phyloP scores from a whole-genome alignment of 2,888 invertebrate genomes.

The Biston betularia region DNA sequence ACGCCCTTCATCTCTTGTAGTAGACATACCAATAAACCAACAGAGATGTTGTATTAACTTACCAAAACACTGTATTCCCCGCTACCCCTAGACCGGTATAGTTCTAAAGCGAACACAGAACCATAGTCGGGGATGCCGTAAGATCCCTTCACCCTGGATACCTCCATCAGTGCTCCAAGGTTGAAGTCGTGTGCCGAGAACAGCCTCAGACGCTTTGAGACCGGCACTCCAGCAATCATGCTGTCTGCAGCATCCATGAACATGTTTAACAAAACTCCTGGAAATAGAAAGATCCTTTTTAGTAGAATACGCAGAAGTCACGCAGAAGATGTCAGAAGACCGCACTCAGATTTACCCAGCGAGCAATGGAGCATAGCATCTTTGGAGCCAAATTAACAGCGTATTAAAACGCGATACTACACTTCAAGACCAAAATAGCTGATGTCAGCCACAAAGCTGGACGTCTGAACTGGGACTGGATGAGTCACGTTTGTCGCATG shows the following conservation, averaged over 20 bases:
- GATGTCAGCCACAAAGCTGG: too few relatives aligned
- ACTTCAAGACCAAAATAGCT: too few relatives aligned
- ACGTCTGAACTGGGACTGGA: too few relatives aligned
- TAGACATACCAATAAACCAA: too few relatives aligned
- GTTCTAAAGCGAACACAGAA: slow-evolving; percentile 67
- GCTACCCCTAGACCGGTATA: slow-evolving; percentile 61
- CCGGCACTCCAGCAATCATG: slow-evolving; percentile 56
- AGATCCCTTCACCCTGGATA: slow-evolving; percentile 58
- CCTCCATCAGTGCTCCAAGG: slow-evolving; percentile 75
- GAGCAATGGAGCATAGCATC: too few relatives aligned
- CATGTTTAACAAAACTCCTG: slow-evolving; percentile 72
- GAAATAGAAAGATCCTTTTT: slow-evolving; percentile 17
- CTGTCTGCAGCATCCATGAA: slow-evolving; percentile 67
- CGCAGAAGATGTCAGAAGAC: too few relatives aligned
- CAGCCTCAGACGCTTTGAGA: slow-evolving; percentile 60
- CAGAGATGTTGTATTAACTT: slow-evolving; percentile 43
- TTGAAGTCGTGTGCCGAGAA: slow-evolving; percentile 79
- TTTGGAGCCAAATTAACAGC: too few relatives aligned
- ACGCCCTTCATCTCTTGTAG: too few relatives aligned
- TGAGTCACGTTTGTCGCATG: too few relatives aligned
- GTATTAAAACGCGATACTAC: too few relatives aligned
- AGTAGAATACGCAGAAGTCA: too few relatives aligned
- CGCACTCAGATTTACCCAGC: not conserved
- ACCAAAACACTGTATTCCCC: slow-evolving; percentile 70
- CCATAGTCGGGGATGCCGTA: slow-evolving; percentile 73